Conservation (phyloP, 1,140 invertebrate genomes). For the Trypoxylus dichotomus region DNA sequence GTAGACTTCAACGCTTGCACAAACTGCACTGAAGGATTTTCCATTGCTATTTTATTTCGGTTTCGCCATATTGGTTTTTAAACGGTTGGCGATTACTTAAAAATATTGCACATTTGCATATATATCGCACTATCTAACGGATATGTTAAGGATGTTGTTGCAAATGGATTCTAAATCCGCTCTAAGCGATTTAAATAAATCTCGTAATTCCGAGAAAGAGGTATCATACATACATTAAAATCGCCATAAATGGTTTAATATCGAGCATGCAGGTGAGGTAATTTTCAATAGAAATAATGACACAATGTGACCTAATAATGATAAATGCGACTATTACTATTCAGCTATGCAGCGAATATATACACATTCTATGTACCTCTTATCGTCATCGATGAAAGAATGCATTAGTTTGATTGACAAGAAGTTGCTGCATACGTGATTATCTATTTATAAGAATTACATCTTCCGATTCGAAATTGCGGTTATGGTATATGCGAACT, state of each 20-base stretch:
- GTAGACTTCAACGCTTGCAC: background rate
- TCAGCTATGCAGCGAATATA: background rate
- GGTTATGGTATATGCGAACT: too few species aligned
- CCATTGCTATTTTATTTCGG: background rate
- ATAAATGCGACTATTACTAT: background rate
- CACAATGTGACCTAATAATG: background rate
- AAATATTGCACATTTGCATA: background rate
- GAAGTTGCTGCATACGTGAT: too few species aligned
- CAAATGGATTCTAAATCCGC: background rate
- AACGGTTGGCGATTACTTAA: background rate
- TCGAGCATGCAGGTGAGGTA: conserved; percentile 10
- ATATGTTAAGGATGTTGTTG: background rate
- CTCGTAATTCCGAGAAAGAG: background rate
- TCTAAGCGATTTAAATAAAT: background rate
- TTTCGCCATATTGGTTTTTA: too few species aligned
- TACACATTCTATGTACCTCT: background rate
- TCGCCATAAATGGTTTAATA: conserved; percentile 7
- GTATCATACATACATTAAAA: background rate
- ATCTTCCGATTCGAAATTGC: background rate
- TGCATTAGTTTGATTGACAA: too few species aligned
- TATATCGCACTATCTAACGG: too few species aligned
- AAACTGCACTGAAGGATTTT: background rate
- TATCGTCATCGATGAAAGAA: background rate
- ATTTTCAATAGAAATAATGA: conserved; percentile 13
- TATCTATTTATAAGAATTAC: background rate